phyloP scores from a whole-genome alignment of 2,797 vertebrate genomes.

The Tapera naevia region DNA sequence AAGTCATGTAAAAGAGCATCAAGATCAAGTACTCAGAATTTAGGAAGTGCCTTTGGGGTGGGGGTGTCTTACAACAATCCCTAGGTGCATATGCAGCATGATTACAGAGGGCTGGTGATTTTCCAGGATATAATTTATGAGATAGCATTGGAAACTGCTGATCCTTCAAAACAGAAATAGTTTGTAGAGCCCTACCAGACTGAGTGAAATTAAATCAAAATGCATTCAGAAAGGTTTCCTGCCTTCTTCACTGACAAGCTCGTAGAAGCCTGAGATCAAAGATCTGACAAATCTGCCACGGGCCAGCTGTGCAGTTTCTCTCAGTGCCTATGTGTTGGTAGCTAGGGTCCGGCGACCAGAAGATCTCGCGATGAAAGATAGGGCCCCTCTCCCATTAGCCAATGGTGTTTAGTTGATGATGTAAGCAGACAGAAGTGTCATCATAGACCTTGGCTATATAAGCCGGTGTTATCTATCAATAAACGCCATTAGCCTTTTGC shows the following conservation, averaged over 20 bases:
- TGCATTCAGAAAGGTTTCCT: background rate
- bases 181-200: background rate
- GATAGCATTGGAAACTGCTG: background rate
- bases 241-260: background rate
- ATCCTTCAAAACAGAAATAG: background rate
- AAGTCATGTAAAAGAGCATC: background rate
- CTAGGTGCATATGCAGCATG: background rate
- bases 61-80: background rate
- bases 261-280: background rate
- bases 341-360: too few species aligned
- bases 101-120: background rate
- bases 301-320: background rate
- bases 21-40: background rate
- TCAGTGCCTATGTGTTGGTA: too few species aligned
- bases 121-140: background rate
- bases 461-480: too few species aligned
- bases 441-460: too few species aligned
- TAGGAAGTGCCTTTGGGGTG: background rate
- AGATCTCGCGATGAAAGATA: too few species aligned
- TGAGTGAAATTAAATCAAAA: background rate
- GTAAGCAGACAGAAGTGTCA: too few species aligned
- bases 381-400: too few species aligned
- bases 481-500: too few species aligned
- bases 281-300: background rate
- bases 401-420: too few species aligned